Evolutionary conservation across 2,113 vertebrate species (phyloP).

Genomic region (Microcebus murinus): DNA sequence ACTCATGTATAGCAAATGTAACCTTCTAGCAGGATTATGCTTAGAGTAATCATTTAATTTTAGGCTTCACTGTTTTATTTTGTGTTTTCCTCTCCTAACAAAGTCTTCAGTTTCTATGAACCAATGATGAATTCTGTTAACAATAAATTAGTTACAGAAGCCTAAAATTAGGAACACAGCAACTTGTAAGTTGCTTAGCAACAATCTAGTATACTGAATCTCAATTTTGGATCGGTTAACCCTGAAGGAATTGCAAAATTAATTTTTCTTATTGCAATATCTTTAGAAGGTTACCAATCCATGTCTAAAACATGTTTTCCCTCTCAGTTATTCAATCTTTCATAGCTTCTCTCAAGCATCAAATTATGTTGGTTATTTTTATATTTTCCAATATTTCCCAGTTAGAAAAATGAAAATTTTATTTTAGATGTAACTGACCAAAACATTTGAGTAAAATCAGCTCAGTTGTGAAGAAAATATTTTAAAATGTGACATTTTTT

Average conservation of each 20-base stretch:
- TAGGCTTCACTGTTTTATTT: slow-evolving; percentile 54
- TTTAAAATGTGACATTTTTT: slow-evolving; percentile 22
- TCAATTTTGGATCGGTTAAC: slow-evolving; percentile 80
- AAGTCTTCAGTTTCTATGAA: slow-evolving; percentile 69
- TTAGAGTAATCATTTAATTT: not conserved
- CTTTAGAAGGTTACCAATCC: not conserved
- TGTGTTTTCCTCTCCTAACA: slow-evolving; percentile 15
- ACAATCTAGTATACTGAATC: slow-evolving; percentile 51
- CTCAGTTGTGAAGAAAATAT: not conserved
- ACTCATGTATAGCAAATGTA: not conserved
- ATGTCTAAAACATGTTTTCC: not conserved
- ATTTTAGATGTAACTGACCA: not conserved
- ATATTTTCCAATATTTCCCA: not conserved
- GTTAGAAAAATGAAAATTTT: not conserved
- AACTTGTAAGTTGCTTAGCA: slow-evolving; percentile 84
- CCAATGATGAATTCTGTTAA: slow-evolving; percentile 62
- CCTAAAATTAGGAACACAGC: slow-evolving; percentile 70
- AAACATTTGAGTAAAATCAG: slow-evolving; percentile 28
- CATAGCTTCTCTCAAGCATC: slow-evolving; percentile 35
- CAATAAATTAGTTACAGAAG: slow-evolving; percentile 77
- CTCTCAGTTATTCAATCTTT: slow-evolving; percentile 34
- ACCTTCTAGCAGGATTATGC: not conserved
- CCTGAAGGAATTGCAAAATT: slow-evolving; percentile 39
- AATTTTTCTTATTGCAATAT: slow-evolving; percentile 44
- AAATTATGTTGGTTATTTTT: slow-evolving; percentile 12